These are phyloP conservation scores for Drosophila acutilabella DNA, from an alignment of 2,888 invertebrate species.

Conservation along the genomic window DNA sequence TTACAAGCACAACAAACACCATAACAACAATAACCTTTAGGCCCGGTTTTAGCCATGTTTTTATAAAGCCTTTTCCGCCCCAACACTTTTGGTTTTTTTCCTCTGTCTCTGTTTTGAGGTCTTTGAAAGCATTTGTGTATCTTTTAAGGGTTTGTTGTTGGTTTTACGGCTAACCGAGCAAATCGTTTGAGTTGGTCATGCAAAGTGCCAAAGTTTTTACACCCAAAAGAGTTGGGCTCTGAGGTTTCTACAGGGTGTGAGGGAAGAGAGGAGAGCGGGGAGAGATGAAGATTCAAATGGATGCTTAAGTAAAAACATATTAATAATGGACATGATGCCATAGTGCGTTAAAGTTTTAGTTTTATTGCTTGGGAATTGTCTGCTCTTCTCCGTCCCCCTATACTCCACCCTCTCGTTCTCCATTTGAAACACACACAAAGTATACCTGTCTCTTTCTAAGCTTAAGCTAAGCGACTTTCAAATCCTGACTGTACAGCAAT, in stretches of 20 bases:
- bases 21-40: constrained; percentile 51
- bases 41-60: constrained; percentile 49
- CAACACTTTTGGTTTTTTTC: not conserved
- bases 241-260: not conserved
- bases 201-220: constrained; percentile 76
- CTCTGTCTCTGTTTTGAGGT: constrained; percentile 48
- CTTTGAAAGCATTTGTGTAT: constrained; percentile 66
- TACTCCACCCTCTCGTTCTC: not conserved
- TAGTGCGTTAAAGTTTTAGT: constrained; percentile 52
- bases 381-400: not conserved
- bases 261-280: not conserved
- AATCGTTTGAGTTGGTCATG: constrained; percentile 75
- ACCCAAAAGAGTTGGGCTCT: constrained; percentile 27
- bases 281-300: constrained; percentile 34
- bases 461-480: constrained; percentile 1
- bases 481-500: constrained; percentile 18
- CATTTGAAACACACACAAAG: not conserved
- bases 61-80: constrained; percentile 50
- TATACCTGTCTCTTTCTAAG: not conserved
- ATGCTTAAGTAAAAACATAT: constrained; percentile 56
- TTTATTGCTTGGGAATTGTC: constrained; percentile 45
- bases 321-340: constrained; percentile 48
- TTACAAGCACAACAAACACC: constrained; percentile 38
- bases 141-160: constrained; percentile 64
- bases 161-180: constrained; percentile 70